Evolutionary conservation across 2,888 invertebrate species (phyloP).

Genomic region (Ormyrus rosae): DNA sequence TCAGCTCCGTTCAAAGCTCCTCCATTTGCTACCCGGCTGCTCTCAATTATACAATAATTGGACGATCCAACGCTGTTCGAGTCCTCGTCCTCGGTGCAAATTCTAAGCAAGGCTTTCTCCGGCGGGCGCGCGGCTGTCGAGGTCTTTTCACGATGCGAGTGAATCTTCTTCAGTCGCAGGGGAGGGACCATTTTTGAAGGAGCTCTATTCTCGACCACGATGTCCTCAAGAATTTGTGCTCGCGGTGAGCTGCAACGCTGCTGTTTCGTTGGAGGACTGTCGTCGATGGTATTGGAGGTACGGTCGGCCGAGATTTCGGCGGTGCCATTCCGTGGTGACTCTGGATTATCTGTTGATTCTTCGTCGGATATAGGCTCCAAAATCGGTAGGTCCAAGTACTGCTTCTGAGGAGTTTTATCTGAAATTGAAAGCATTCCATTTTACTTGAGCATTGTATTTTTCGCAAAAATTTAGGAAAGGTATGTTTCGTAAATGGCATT

Average conservation of each 20-base stretch:
- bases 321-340: not conserved
- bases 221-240: conserved; percentile 21
- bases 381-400: no score
- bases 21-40: not conserved
- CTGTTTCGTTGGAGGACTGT: no score
- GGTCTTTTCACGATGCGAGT: conserved; percentile 36
- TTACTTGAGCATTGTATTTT: no score
- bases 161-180: conserved; percentile 67
- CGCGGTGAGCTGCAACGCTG: not conserved
- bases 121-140: not conserved
- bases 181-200: conserved; percentile 67
- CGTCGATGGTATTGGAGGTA: no score
- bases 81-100: not conserved
- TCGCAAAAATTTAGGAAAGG: no score
- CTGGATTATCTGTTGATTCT: not conserved
- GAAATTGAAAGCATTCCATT: no score
- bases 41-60: conserved; percentile 7
- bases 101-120: not conserved
- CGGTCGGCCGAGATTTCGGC: not conserved
- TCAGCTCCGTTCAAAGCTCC: not conserved
- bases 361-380: no score
- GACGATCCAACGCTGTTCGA: not conserved
- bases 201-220: not conserved
- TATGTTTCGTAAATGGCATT: no score
- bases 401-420: no score